phyloP scores from a whole-genome alignment of 2,888 invertebrate genomes.

The Dugesia japonica region DNA sequence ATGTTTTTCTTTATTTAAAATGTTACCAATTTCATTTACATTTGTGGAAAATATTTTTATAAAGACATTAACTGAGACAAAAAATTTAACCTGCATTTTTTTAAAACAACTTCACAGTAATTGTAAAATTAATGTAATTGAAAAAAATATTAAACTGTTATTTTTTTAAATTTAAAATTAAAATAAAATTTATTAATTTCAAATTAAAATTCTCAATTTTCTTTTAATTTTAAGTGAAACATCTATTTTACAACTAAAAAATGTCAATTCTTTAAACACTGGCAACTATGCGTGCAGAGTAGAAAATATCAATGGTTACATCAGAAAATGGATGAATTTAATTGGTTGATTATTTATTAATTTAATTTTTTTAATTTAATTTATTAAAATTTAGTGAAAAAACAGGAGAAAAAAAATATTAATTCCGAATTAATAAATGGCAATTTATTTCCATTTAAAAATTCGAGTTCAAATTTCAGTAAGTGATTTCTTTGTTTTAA shows the following conservation, averaged over 20 bases:
- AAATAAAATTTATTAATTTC: not conserved
- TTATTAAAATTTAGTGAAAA: not conserved
- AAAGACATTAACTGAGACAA: not conserved
- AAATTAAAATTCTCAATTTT: not conserved
- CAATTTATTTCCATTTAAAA: not conserved
- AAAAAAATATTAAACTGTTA: too few species aligned
- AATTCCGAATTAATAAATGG: not conserved
- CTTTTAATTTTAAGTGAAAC: too few species aligned
- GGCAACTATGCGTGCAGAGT: not conserved
- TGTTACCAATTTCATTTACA: too few species aligned
- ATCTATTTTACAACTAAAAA: not conserved
- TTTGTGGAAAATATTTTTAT: not conserved
- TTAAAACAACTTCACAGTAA: not conserved
- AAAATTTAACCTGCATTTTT: not conserved
- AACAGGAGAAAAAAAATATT: not conserved
- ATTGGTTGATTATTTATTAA: not conserved
- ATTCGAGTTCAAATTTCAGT: not conserved
- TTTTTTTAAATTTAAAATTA: not conserved
- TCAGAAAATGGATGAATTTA: not conserved
- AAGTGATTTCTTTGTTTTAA: too few species aligned
- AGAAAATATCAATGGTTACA: not conserved
- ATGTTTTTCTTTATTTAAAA: too few species aligned
- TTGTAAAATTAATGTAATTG: not conserved
- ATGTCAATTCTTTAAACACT: not conserved
- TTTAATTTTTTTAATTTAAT: not conserved